Conservation (phyloP, 2,113 vertebrate species). For the Taxidea taxus region DNA sequence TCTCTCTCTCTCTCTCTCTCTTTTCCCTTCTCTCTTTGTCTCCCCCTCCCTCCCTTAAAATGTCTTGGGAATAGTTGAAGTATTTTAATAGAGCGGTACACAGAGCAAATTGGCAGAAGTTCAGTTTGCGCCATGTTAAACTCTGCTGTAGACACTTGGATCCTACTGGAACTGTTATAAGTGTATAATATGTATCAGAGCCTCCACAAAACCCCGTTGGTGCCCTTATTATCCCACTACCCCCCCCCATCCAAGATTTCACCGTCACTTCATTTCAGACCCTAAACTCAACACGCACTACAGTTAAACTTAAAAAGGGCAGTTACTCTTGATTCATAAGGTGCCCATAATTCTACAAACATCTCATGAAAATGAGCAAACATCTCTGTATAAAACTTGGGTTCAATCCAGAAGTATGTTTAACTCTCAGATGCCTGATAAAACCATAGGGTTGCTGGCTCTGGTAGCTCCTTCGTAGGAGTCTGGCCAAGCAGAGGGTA, state of each 20-base stretch:
- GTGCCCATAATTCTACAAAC: conserved; percentile 57
- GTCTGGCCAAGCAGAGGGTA: not conserved
- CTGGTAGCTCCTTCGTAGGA: not conserved
- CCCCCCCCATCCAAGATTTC: conserved; percentile 32
- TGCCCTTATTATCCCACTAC: not conserved
- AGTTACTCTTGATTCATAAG: conserved; percentile 33
- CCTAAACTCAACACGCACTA: conserved; percentile 52
- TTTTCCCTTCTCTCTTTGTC: not conserved
- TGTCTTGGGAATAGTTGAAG: conserved; percentile 53
- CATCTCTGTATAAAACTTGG: conserved; percentile 50
- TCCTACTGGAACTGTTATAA: conserved; percentile 14
- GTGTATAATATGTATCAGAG: conserved; percentile 8
- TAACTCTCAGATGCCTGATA: conserved; percentile 59
- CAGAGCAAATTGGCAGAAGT: conserved; percentile 63
- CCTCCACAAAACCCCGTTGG: not conserved
- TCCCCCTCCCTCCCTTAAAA: conserved; percentile 2
- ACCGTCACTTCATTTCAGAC: conserved; percentile 56
- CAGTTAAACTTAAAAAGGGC: conserved; percentile 51
- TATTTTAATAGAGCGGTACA: conserved; percentile 27
- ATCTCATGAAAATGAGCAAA: conserved; percentile 56
- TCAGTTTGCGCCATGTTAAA: conserved; percentile 44
- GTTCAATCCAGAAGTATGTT: conserved; percentile 12
- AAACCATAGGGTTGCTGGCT: conserved; percentile 15
- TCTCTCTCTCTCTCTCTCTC: not conserved
- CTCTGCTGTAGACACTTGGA: conserved; percentile 41